These are phyloP conservation scores for Calameuta filiformis DNA, from an alignment of 2,888 invertebrate species.

Conservation along the genomic window DNA sequence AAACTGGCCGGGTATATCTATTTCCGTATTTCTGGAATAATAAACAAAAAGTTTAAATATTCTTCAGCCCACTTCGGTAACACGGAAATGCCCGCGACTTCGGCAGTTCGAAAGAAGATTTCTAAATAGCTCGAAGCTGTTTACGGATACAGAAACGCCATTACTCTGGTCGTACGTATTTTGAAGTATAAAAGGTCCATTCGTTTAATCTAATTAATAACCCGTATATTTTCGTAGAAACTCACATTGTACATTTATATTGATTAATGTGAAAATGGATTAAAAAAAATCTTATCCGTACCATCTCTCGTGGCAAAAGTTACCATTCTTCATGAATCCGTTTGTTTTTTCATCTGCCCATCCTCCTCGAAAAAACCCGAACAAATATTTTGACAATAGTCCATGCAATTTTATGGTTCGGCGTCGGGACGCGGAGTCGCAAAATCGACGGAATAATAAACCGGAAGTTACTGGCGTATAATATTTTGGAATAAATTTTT, in stretches of 20 bases:
- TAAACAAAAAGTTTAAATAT: neutral
- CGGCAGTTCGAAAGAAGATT: neutral
- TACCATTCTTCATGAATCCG: neutral
- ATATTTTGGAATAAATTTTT: too few species aligned
- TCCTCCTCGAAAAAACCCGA: neutral
- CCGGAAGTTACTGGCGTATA: neutral
- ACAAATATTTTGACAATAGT: conserved; percentile 1
- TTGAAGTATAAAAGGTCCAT: neutral
- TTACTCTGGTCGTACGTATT: neutral
- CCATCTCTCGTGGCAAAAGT: neutral
- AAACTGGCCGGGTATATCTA: neutral
- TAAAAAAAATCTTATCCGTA: too few species aligned
- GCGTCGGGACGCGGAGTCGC: too few species aligned
- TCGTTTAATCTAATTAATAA: neutral
- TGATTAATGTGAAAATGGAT: too few species aligned
- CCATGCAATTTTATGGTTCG: neutral
- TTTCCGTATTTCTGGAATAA: neutral
- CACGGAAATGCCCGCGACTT: neutral
- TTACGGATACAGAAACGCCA: neutral
- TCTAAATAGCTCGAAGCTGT: neutral
- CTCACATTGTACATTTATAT: too few species aligned
- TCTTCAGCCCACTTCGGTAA: neutral
- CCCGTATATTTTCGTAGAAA: too few species aligned
- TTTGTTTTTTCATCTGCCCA: neutral
- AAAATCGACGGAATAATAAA: neutral